Evolutionary conservation across 2,113 vertebrate genomes (phyloP), one percentile per base, ranked within the genome.

Genomic region (Phalacrocorax carbo): DNA sequence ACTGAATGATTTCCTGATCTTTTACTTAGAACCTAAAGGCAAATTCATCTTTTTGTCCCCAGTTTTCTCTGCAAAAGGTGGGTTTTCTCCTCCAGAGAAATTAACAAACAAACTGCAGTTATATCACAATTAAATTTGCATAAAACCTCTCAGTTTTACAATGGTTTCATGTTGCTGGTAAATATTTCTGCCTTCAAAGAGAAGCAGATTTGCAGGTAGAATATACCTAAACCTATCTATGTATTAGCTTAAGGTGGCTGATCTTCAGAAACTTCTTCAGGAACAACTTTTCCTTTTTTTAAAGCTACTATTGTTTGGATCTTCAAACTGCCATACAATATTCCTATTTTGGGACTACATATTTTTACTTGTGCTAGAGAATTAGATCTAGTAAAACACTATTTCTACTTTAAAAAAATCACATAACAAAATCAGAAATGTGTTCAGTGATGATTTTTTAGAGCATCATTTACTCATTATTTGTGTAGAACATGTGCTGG

Each of bases 391-490:
- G 71, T 69, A 87, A 95, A 93, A 70, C 58, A 62, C 18, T 46
- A 18, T 58, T 93, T 85, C 73, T 70, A 5, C 70, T 90, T 40
- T 4, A 30, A 76, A 82, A 93, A 78, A 51, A 76, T 60, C 73
- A 46, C 20, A 48, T n/a, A 94, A 70, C 36, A 86, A 75, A 92
- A 92, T 92, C 90, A 94, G 77, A 82, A 92, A 61, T 30, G 46
- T 49, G 78, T 88, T 81, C 94, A 84, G 46, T 85, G 66, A 49
- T 80, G 71, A 13, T 48, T 87, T 95, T 88, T 78, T 70, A 80
- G 55, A 94, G 70, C 75, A 91, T 88, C 71, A 64, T 88, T 95
- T 93, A 94, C 91, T 94, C 89, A 91, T 87, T 84, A 94, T 93
- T 95, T 82, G 73, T 90, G 61, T 60, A 71, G 82, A 94, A 90